These are phyloP conservation scores for Macrophya alboannulata DNA, from an alignment of 2,888 invertebrate genomes.

Conservation along the genomic window DNA sequence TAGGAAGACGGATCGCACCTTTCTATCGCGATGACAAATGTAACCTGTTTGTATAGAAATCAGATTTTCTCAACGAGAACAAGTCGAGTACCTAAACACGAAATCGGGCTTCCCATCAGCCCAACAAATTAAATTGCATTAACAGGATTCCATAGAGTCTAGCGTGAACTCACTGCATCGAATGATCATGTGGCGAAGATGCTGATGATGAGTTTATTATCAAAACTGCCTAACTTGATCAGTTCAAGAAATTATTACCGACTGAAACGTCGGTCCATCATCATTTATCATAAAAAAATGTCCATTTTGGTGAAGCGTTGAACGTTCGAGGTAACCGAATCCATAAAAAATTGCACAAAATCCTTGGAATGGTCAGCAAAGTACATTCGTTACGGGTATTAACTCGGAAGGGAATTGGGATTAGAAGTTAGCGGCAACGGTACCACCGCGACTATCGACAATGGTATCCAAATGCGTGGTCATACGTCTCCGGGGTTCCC, in stretches of 20 bases:
- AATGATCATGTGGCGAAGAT: background rate
- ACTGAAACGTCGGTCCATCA: background rate
- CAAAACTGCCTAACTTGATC: too few species aligned
- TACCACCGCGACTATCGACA: constrained; percentile 20
- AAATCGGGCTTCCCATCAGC: background rate
- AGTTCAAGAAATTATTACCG: background rate
- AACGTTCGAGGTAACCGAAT: background rate
- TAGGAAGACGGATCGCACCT: background rate
- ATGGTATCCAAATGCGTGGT: constrained; percentile 19
- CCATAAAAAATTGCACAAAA: background rate
- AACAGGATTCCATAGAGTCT: background rate
- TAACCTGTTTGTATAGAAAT: background rate
- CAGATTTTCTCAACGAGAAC: background rate
- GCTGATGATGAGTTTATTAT: background rate
- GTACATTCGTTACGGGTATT: background rate
- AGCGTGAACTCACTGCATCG: background rate
- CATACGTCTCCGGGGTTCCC: constrained; percentile 35
- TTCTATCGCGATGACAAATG: background rate
- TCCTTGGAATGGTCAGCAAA: background rate
- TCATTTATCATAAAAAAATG: background rate
- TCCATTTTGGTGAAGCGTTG: background rate
- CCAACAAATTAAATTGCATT: background rate
- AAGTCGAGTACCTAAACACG: background rate
- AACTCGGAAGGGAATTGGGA: background rate
- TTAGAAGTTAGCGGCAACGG: background rate